phyloP scores from a whole-genome alignment of 2,113 vertebrate species.

The Chiloscyllium plagiosum region DNA sequence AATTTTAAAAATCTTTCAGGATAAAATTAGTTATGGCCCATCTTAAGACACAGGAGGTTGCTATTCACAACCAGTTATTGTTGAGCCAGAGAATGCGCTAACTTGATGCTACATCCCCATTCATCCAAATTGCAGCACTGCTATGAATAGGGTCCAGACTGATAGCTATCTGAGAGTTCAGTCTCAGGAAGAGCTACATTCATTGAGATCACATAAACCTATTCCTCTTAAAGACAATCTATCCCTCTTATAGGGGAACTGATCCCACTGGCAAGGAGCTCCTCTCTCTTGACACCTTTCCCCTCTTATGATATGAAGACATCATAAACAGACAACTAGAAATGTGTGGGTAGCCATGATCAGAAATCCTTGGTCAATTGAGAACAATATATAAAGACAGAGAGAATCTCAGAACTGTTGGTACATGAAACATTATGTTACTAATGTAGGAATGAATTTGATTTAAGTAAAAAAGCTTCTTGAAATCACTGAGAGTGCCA shows the following conservation, averaged over 20 bases:
- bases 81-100: no score
- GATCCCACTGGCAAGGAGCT: not conserved
- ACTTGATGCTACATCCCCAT: not conserved
- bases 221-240: not conserved
- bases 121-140: not conserved
- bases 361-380: no score
- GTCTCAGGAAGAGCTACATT: not conserved
- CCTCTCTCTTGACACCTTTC: no score
- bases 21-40: not conserved
- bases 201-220: not conserved
- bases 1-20: not conserved
- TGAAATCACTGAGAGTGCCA: not conserved
- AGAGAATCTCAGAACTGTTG: not conserved
- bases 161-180: no score
- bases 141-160: not conserved
- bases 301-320: no score
- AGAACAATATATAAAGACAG: no score
- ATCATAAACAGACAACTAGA: no score
- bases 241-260: not conserved
- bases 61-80: no score
- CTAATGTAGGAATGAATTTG: not conserved
- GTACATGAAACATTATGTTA: not conserved
- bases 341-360: no score
- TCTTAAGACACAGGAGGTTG: not conserved
- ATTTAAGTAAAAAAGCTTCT: not conserved